phyloP scores from a whole-genome alignment of 2,797 vertebrate species.

The Helostoma temminkii region DNA sequence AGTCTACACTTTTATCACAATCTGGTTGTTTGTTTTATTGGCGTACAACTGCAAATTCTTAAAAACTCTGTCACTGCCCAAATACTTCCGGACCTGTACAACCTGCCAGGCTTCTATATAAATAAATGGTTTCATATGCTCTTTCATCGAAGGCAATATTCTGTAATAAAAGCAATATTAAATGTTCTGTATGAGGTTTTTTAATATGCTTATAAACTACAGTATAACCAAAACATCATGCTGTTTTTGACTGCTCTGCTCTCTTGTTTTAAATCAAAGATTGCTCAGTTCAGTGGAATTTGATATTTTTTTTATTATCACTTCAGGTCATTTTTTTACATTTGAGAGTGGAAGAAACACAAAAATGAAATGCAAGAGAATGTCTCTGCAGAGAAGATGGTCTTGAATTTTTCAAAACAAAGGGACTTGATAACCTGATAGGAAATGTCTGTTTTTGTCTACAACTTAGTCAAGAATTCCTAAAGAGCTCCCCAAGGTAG shows the following conservation, averaged over 20 bases:
- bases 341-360: not conserved
- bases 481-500: conserved; percentile 26
- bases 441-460: conserved; percentile 33
- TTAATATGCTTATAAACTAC: too few species aligned
- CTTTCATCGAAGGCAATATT: too few species aligned
- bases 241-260: not conserved
- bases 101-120: too few species aligned
- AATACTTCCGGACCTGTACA: too few species aligned
- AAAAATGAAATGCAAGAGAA: not conserved
- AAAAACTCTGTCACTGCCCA: too few species aligned
- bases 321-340: conserved; percentile 1
- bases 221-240: not conserved
- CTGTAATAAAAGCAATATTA: too few species aligned
- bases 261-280: not conserved
- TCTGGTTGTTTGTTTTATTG: too few species aligned
- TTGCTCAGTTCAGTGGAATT: not conserved
- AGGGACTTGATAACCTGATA: conserved; percentile 8
- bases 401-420: conserved; percentile 7
- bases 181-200: too few species aligned
- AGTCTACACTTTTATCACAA: too few species aligned
- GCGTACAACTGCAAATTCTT: too few species aligned
- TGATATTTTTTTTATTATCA: not conserved
- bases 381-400: not conserved
- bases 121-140: not conserved
- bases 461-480: conserved; percentile 33